Percentiles rank a stretch among this genome's conserved stretches.
phyloP scores from a whole-genome alignment of 2,113 vertebrate genomes.

The Dromas ardeola region DNA sequence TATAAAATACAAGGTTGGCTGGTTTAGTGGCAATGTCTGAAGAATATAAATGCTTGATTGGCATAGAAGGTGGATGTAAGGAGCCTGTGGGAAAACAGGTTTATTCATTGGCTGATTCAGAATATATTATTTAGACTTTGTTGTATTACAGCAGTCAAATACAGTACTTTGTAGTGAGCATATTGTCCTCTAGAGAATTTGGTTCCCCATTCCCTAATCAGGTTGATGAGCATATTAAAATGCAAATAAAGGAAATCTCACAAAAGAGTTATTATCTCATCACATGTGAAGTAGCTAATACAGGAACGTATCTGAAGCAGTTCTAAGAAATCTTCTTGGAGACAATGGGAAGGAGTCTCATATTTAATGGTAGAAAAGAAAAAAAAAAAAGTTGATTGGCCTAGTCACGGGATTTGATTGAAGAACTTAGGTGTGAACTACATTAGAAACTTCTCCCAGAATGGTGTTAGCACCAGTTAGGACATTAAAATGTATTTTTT shows the following conservation, averaged over 20 bases:
- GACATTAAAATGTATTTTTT: not conserved
- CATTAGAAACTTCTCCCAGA: not conserved
- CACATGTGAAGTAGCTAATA: not conserved
- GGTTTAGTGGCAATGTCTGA: not conserved
- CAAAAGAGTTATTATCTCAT: constrained; percentile 1
- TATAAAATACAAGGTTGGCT: not conserved
- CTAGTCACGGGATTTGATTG: not conserved
- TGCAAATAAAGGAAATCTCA: constrained; percentile 28
- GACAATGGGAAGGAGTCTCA: not conserved
- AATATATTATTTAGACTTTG: not conserved
- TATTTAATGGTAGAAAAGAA: not conserved
- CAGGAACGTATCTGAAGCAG: not conserved
- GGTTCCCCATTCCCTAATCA: not conserved
- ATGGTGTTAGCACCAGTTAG: not conserved
- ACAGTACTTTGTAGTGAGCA: not conserved
- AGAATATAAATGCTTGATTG: not conserved
- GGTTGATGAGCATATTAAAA: constrained; percentile 13
- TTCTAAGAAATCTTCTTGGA: not conserved
- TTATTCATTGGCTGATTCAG: not conserved
- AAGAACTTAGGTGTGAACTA: not conserved
- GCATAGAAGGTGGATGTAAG: not conserved
- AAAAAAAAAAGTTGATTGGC: not conserved
- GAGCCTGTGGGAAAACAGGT: not conserved
- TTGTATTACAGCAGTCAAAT: not conserved
- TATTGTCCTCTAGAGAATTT: not conserved